Base-by-base conservation (phyloP, 1,140 invertebrate genomes). In the Contarinia nasturtii region DNA sequence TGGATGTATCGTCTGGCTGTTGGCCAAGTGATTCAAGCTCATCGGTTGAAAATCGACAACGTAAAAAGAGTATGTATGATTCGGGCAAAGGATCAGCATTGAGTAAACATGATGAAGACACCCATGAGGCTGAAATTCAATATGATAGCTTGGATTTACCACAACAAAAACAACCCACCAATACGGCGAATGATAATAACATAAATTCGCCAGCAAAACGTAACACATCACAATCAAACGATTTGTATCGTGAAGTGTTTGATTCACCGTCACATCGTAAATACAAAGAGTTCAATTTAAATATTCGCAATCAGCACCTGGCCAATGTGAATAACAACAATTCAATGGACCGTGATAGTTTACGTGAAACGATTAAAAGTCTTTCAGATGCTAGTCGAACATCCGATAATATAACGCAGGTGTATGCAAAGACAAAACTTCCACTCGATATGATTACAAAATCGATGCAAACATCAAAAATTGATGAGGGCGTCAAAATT, bases 381-480 rank as follows among this genome's bases (percentile, higher is more conserved):
- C 14, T 47, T 10, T 62, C 61, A 40, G 59, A 61, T 46, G 56
- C 53, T 12, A 63, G 62, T 52, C 52, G 51, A 38, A 56, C 54
- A 27, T 63, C 59, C 7, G 66, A 64, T 48, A 61, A 64, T 34
- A 22, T 63, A 18, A 63, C 61, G 0, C 58, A 62, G 44, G 52
- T 64, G 27, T 54, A 55, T 42, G 50, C 11, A 47, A 49, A 10
- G 20, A 41, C 40, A 45, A 45, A 74, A 55, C 58, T 73, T 48
- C 69, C 73, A 46, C 61, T 69, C 2, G 69, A 75, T 53, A 71
- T 77, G 46, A 70, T 77, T 47, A 79, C 82, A 51, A 74, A 74
- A 57, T 79, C 77, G 54, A 80, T 83, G 60, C 81, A 85, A 65
- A 83, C 80, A 2, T 76, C 74, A 2, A 58, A 56, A 41, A 19